A percentile compares a stretch with the other conserved stretches of the same genome.
Evolutionary conservation across 2,113 vertebrate species (phyloP).

Genomic region (Indicator maculatus): DNA sequence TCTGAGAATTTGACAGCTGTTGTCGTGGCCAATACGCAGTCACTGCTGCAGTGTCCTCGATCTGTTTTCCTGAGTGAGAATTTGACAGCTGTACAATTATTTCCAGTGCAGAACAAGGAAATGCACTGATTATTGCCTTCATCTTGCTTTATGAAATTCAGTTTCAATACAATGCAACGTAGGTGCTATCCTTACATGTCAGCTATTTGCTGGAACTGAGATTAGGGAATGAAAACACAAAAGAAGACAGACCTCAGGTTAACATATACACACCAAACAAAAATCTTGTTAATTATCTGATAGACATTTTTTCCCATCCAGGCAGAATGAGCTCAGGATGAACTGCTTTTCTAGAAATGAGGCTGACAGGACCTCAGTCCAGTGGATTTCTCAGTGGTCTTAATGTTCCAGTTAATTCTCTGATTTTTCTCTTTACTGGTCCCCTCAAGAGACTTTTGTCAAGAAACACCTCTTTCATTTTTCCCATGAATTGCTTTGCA

Average conservation of each 20-base stretch:
- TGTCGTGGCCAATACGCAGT: conserved; percentile 4
- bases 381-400: conserved; percentile 7
- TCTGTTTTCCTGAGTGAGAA: conserved; percentile 36
- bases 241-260: not conserved
- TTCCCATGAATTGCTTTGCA: not conserved
- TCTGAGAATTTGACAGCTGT: conserved; percentile 46
- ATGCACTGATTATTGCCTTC: conserved; percentile 8
- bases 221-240: conserved; percentile 5
- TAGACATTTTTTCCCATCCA: not conserved
- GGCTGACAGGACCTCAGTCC: not conserved
- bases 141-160: conserved; percentile 31
- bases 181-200: not conserved
- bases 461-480: not conserved
- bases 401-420: not conserved
- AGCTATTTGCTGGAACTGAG: not conserved
- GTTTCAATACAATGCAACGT: not conserved
- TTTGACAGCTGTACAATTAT: conserved; percentile 66
- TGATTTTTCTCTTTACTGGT: not conserved
- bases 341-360: conserved; percentile 7
- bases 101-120: conserved; percentile 40
- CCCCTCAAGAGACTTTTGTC: not conserved
- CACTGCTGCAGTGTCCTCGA: conserved; percentile 12
- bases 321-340: not conserved
- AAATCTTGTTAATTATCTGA: not conserved
- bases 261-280: not conserved